These are phyloP conservation scores for Escarpia spicata DNA, from an alignment of 2,888 invertebrate genomes.

Conservation along the genomic window DNA sequence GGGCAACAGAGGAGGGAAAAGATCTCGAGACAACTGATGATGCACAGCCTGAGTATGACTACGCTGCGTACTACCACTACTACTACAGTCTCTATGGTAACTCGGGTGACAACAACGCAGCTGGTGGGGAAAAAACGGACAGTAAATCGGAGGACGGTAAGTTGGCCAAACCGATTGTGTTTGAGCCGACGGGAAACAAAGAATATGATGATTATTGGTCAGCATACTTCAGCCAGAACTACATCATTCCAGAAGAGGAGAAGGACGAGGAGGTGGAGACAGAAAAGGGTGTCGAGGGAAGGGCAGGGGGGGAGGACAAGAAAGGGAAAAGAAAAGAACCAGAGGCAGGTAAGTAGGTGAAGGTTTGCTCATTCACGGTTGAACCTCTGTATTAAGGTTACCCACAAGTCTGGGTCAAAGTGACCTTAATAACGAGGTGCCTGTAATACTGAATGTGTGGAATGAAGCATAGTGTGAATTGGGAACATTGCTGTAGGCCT, in stretches of 20 bases:
- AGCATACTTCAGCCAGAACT: conserved; percentile 13
- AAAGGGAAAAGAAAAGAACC: conserved; percentile 24
- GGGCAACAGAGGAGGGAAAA: not conserved
- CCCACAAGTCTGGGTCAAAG: no score
- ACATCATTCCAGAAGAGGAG: not conserved
- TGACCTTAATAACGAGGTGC: no score
- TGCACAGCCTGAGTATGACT: conserved; percentile 29
- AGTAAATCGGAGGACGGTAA: conserved; percentile 36
- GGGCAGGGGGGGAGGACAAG: conserved; percentile 14
- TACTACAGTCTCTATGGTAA: conserved; percentile 34
- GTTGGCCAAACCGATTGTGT: conserved; percentile 32
- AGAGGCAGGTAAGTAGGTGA: not conserved
- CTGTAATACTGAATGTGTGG: no score
- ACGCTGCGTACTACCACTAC: conserved; percentile 31
- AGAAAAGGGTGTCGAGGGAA: not conserved
- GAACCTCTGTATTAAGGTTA: not conserved
- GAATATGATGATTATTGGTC: not conserved
- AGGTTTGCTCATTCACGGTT: not conserved
- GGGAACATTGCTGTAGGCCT: no score
- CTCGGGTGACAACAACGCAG: conserved; percentile 38
- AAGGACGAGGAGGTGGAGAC: not conserved
- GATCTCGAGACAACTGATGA: not conserved
- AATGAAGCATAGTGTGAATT: no score
- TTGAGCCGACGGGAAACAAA: not conserved
- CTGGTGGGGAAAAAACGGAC: conserved; percentile 19